Percentiles rank a stretch among this genome's conserved stretches.
Evolutionary conservation across 2,888 invertebrate species (phyloP).

Genomic region (Drosophila mimica): DNA sequence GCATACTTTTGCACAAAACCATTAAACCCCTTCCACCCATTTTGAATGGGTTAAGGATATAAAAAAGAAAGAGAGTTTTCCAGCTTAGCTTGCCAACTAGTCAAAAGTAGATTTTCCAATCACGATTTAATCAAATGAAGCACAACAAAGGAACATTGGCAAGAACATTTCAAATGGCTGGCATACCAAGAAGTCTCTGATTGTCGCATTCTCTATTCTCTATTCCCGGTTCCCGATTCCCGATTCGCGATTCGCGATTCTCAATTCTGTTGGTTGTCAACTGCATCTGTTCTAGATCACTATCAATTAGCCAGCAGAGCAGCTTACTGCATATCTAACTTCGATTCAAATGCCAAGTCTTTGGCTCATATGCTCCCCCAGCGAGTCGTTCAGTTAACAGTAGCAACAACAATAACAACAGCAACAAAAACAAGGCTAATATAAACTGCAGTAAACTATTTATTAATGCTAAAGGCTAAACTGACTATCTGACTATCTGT

Average conservation of each 20-base stretch:
- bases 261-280: constrained; percentile 48
- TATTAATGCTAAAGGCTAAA: constrained; percentile 71
- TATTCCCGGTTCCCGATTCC: not conserved
- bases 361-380: constrained; percentile 52
- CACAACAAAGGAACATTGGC: constrained; percentile 2
- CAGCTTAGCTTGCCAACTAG: not conserved
- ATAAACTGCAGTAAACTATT: constrained; percentile 63
- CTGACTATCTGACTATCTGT: constrained; percentile 1
- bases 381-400: constrained; percentile 23
- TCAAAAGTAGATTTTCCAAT: constrained; percentile 16
- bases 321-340: constrained; percentile 44
- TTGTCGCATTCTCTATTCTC: constrained; percentile 1
- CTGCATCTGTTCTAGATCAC: constrained; percentile 57
- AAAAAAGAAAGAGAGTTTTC: not conserved
- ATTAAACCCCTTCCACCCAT: too few relatives aligned
- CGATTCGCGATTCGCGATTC: constrained; percentile 1
- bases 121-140: constrained; percentile 15
- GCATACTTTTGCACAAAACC: too few relatives aligned
- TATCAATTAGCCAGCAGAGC: constrained; percentile 63
- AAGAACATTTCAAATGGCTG: constrained; percentile 2
- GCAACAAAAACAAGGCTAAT: constrained; percentile 11
- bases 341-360: constrained; percentile 68
- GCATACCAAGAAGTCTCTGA: constrained; percentile 3
- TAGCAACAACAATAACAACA: constrained; percentile 1
- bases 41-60: too few relatives aligned